These are phyloP conservation scores for Medauroidea extradentata DNA, from an alignment of 1,140 invertebrate genomes.

Conservation along the genomic window DNA sequence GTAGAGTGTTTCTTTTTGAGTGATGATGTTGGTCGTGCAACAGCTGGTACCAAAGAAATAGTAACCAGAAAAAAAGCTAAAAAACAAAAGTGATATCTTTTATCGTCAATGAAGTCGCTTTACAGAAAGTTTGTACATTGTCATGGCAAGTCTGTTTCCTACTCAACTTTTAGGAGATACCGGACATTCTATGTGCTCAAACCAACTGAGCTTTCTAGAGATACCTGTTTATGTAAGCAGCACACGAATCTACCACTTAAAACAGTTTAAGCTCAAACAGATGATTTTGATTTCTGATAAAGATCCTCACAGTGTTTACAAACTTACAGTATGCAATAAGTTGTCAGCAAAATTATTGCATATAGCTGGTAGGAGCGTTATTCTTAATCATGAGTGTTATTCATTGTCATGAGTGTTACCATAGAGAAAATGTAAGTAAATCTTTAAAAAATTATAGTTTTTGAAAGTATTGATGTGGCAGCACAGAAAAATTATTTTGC, in stretches of 20 bases:
- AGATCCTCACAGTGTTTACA: slow-evolving; percentile 17
- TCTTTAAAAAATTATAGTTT: no score
- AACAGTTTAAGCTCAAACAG: slow-evolving; percentile 11
- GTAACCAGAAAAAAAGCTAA: background rate
- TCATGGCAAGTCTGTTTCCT: slow-evolving; percentile 4
- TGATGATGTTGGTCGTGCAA: background rate
- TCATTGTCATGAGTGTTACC: no score
- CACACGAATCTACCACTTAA: slow-evolving; percentile 9
- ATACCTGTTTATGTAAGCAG: slow-evolving; percentile 23
- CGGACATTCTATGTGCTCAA: slow-evolving; percentile 23
- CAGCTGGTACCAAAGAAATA: background rate
- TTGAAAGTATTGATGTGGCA: no score
- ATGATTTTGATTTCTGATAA: slow-evolving; percentile 14
- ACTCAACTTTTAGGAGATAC: slow-evolving; percentile 19
- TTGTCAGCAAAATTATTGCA: slow-evolving; percentile 19
- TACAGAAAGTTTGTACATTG: background rate
- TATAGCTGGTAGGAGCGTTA: no score
- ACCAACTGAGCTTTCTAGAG: slow-evolving; percentile 15
- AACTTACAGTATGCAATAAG: slow-evolving; percentile 17
- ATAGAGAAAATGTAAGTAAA: no score
- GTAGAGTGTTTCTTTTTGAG: background rate
- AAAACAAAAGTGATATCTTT: background rate
- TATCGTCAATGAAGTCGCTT: background rate
- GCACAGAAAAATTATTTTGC: no score
- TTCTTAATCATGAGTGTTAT: no score